Conservation (phyloP, 2,113 vertebrate species). For the Campylorhamphus procurvoides region DNA sequence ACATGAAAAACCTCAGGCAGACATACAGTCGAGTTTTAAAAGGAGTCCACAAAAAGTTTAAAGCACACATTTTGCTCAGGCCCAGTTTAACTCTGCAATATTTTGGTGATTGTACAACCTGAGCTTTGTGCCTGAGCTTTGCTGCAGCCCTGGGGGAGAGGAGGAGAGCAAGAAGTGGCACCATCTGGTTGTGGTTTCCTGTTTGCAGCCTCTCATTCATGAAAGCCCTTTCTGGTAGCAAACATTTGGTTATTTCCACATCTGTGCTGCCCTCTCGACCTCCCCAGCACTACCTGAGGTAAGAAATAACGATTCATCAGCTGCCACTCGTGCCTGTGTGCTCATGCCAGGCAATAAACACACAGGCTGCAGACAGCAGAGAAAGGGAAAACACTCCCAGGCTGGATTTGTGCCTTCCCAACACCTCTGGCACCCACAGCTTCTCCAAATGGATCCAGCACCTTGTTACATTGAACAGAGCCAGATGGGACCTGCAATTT, state of each 20-base stretch:
- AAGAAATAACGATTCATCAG: not conserved
- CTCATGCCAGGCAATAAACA: not conserved
- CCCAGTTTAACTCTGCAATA: not conserved
- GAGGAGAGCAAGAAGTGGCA: not conserved
- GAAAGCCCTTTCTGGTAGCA: not conserved
- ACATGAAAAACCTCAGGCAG: not conserved
- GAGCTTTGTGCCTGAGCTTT: not conserved
- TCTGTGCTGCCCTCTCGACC: not conserved
- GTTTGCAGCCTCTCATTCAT: not conserved
- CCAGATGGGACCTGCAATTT: not conserved
- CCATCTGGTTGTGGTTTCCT: not conserved
- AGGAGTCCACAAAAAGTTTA: not conserved
- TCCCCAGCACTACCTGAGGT: not conserved
- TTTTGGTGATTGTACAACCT: not conserved
- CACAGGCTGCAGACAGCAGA: fast-evolving
- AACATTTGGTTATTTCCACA: not conserved
- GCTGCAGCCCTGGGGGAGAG: not conserved
- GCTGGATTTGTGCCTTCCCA: not conserved
- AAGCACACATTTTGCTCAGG: not conserved
- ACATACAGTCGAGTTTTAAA: not conserved
- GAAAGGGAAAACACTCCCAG: not conserved
- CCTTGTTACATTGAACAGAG: not conserved
- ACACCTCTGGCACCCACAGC: not conserved
- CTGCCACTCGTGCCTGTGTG: not conserved
- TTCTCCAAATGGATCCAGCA: not conserved